Base-by-base conservation (phyloP, 1,140 invertebrate genomes). In the Phocides pigmalion region DNA sequence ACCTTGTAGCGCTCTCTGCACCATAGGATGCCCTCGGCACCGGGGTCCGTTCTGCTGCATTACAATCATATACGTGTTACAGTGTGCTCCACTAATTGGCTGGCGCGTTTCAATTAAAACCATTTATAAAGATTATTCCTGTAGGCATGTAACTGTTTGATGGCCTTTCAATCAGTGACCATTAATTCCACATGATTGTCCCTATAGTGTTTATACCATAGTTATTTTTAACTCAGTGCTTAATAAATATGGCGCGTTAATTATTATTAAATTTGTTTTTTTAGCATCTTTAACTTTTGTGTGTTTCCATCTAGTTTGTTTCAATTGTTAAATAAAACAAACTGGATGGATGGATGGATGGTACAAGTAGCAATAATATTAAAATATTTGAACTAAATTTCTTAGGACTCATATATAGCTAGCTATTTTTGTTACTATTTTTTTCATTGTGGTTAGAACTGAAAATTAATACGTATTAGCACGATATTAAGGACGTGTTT, bases 41-140 rank as follows among this genome's bases (percentile, higher is more conserved):
- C 16, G 54, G 25, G 28, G n/a, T n/a, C n/a, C n/a, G n/a, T n/a
- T n/a, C 35, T 39, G 39, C 35, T 50, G 42, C 41, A 56, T 20
- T 49, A 32, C 8, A 54, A 56, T 28, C 12, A 4, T n/a, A n/a
- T n/a, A n/a, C n/a, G n/a, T n/a, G n/a, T n/a, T n/a, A 28, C 37
- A 25, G 12, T 41, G 14, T 16, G 20, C 22, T 41, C 16, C 6
- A 41, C 14, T 39, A 56, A 42, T 44, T 56, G 22, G 20, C 39
- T 25, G 41, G 39, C 14, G 53, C 53, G 14, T 56, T 22, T 56
- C 53, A 56, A 56, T 56, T 56, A 56, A 56, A 44, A 22, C 53
- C 42, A 56, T 56, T 25, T 16, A 56, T 28, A 11, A 28, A 44
- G 53, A 56, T 42, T 12, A 39, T 39, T 39, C n/a, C 4, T 11